These are phyloP conservation scores for Camponotus pennsylvanicus DNA, from an alignment of 1,140 invertebrate genomes.

Conservation along the genomic window DNA sequence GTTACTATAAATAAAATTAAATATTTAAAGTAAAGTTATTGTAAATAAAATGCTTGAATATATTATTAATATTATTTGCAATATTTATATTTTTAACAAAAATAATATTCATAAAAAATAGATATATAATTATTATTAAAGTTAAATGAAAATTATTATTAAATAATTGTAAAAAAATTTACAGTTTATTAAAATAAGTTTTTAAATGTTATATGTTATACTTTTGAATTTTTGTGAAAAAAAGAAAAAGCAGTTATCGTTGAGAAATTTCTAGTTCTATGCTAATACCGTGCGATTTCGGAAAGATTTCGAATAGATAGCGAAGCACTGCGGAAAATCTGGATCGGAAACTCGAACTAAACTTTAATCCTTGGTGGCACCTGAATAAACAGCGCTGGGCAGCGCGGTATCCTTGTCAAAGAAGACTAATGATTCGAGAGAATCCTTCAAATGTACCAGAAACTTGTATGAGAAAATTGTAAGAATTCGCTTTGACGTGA, in stretches of 20 bases:
- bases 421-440: constrained; percentile 65
- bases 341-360: constrained; percentile 46
- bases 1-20: too few species aligned
- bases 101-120: background rate
- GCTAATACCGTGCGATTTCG: constrained; percentile 48
- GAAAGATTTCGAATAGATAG: background rate
- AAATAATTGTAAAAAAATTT: background rate
- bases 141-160: background rate
- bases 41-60: background rate
- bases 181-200: background rate
- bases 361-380: constrained; percentile 64
- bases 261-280: constrained; percentile 55
- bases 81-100: background rate
- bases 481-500: background rate
- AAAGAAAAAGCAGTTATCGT: background rate
- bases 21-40: background rate
- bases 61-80: background rate
- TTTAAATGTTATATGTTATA: background rate
- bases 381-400: constrained; percentile 68
- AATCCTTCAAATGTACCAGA: constrained; percentile 35
- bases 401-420: constrained; percentile 50
- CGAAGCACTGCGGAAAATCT: constrained; percentile 57
- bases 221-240: background rate
- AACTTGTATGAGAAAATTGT: constrained; percentile 6
- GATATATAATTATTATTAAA: background rate